Evolutionary conservation across 2,888 invertebrate genomes (phyloP).

Genomic region (Drosophila vallismaia): DNA sequence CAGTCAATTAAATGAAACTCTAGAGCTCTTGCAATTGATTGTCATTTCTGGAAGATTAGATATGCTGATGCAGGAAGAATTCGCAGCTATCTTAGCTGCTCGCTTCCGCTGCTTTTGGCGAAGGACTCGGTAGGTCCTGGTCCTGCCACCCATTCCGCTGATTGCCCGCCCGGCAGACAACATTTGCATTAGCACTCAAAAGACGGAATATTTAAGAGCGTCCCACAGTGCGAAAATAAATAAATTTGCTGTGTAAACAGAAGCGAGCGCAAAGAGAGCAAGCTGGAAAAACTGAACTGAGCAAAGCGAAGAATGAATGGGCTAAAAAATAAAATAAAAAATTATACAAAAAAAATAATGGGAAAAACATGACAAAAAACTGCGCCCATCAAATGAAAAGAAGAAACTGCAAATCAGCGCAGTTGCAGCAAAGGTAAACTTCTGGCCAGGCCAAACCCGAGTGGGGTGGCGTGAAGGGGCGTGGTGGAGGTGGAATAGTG

Average conservation of each 20-base stretch:
- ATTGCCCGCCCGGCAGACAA: conserved; percentile 50
- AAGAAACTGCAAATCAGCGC: conserved; percentile 73
- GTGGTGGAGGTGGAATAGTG: background rate
- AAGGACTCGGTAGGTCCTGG: too few species aligned
- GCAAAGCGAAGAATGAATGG: conserved; percentile 32
- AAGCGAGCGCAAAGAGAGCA: conserved; percentile 45
- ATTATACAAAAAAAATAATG: conserved; percentile 7
- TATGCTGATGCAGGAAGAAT: background rate
- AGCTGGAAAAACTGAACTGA: conserved; percentile 27
- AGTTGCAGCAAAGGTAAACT: conserved; percentile 69
- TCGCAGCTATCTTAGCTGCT: conserved; percentile 17
- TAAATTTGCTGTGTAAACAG: conserved; percentile 77
- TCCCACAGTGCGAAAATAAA: conserved; percentile 73
- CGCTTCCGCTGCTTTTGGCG: conserved; percentile 14
- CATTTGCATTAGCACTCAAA: conserved; percentile 75
- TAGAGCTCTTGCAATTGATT: conserved; percentile 4
- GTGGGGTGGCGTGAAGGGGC: background rate
- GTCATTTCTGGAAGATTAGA: conserved; percentile 5
- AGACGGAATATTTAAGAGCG: conserved; percentile 72
- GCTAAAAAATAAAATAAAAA: conserved; percentile 21
- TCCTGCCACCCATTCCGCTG: conserved; percentile 11
- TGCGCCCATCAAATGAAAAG: conserved; percentile 59
- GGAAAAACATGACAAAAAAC: conserved; percentile 43
- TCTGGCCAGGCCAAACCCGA: conserved; percentile 44
- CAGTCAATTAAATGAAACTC: conserved; percentile 18